Base-by-base conservation (phyloP, 2,797 vertebrate genomes). In the Meriones psammophilus region DNA sequence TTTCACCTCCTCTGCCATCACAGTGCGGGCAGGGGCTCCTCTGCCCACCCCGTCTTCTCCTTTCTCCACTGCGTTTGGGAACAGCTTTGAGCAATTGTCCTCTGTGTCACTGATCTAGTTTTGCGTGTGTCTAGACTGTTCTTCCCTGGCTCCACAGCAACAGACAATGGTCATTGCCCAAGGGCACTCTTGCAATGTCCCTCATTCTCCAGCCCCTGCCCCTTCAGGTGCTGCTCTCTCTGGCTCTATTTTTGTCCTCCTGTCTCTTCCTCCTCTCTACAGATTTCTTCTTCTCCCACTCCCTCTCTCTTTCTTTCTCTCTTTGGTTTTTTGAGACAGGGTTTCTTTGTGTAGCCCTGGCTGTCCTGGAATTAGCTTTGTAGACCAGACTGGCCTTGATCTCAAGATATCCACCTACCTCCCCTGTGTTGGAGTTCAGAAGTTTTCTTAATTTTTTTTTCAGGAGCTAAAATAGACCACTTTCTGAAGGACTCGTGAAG, bases 401-500 rank as follows among this genome's bases (percentile, higher is more conserved):
- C 74, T 76, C 74, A 50, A 46, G 42, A 76, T 24, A 46, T 76
- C 74, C 42, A 39, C 12, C 39, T 76, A 39, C 73, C 73, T 46
- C 30, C 58, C n/a, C 74, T 84, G 62, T 56, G 39, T 36, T 22
- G 20, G 28, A 22, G 30, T 33, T 7, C 18, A 80, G n/a, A 66
- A 10, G 7, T 94, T 77, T 86, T 89, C 76, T 54, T 87, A 66
- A 8, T 94, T 94, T 89, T 50, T 50, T 50, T 66, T 93, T 81
- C 66, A 66, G 10, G 64, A 93, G 62, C 91, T 89, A 83, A 89
- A 46, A 74, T 46, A 36, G 64, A 20, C 26, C 54, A 3, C 92
- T 89, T 92, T 88, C 33, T 42, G 73, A 76, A 80, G 60, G 4
- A 50, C 85, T 46, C 69, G 33, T n/a, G 0, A 4, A 39, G 33